A percentile compares a stretch with the other conserved stretches of the same genome.
phyloP scores from a whole-genome alignment of 2,113 vertebrate genomes.

The Megaceryle torquata region DNA sequence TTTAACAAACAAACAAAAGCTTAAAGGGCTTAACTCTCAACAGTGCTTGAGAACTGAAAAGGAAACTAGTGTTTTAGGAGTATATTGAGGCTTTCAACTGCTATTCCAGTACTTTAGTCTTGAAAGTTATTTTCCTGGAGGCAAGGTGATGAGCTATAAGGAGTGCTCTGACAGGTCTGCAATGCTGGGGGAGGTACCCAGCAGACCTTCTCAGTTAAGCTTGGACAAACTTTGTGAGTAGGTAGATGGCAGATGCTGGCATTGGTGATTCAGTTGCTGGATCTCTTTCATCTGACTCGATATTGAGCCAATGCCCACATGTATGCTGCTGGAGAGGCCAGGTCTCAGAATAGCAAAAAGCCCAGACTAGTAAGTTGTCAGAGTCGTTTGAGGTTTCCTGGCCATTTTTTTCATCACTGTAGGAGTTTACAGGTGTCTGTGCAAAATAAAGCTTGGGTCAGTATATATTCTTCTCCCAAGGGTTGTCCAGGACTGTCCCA shows the following conservation, averaged over 20 bases:
- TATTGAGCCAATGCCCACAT: background rate
- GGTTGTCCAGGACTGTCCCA: background rate
- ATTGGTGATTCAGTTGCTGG: background rate
- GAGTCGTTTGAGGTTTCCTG: background rate
- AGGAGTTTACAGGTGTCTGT: background rate
- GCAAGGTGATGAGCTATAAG: fast-evolving
- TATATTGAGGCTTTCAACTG: background rate
- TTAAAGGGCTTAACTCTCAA: background rate
- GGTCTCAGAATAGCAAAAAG: background rate
- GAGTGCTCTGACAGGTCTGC: background rate
- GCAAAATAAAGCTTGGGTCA: background rate
- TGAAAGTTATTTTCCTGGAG: background rate
- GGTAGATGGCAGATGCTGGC: background rate
- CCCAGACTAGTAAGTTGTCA: background rate
- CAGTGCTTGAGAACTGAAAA: background rate
- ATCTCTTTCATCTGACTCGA: background rate
- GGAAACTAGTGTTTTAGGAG: background rate
- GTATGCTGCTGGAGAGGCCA: background rate
- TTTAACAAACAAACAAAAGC: background rate
- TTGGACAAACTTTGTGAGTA: background rate
- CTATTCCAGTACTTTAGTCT: background rate
- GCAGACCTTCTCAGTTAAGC: background rate
- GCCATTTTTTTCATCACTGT: background rate
- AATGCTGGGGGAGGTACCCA: background rate
- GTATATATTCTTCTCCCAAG: fast-evolving